Evolutionary conservation across 2,797 vertebrate genomes (phyloP).

Genomic region (Takifugu ocellatus): DNA sequence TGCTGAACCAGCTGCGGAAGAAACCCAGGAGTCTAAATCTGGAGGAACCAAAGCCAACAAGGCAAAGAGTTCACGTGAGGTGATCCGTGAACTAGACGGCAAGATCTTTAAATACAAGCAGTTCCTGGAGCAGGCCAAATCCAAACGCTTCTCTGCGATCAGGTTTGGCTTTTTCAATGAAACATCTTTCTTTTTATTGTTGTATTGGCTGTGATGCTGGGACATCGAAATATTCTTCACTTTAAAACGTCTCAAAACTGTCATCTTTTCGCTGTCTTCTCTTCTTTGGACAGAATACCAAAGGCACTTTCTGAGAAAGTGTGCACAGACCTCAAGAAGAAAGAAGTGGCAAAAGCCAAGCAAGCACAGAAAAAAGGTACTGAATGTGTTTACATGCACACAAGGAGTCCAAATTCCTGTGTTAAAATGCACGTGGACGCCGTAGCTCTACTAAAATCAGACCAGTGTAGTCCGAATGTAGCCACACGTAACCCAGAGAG

Average conservation of each 20-base stretch:
- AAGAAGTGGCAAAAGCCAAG: constrained; percentile 61
- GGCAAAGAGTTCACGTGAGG: constrained; percentile 68
- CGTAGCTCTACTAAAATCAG: too few species aligned
- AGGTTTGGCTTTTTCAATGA: constrained; percentile 73
- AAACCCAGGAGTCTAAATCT: constrained; percentile 12
- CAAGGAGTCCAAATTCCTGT: too few species aligned
- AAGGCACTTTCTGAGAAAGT: constrained; percentile 85
- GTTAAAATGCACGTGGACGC: too few species aligned
- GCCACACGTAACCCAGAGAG: too few species aligned
- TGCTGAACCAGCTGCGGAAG: constrained; percentile 27
- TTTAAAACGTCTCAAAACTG: constrained; percentile 11
- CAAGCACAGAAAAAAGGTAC: constrained; percentile 77
- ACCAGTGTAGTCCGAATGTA: too few species aligned
- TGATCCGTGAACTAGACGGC: constrained; percentile 85
- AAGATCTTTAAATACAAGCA: constrained; percentile 94
- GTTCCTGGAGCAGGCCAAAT: constrained; percentile 92
- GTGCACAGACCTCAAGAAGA: constrained; percentile 72
- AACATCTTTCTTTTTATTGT: constrained; percentile 14
- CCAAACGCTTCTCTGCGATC: constrained; percentile 92
- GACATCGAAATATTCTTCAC: constrained; percentile 16
- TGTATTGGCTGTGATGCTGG: background rate
- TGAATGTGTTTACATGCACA: background rate
- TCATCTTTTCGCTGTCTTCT: constrained; percentile 32
- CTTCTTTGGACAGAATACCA: constrained; percentile 81
- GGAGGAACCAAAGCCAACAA: constrained; percentile 28